Base-by-base conservation (phyloP, 2,888 invertebrate species). In the Drosophila merina region DNA sequence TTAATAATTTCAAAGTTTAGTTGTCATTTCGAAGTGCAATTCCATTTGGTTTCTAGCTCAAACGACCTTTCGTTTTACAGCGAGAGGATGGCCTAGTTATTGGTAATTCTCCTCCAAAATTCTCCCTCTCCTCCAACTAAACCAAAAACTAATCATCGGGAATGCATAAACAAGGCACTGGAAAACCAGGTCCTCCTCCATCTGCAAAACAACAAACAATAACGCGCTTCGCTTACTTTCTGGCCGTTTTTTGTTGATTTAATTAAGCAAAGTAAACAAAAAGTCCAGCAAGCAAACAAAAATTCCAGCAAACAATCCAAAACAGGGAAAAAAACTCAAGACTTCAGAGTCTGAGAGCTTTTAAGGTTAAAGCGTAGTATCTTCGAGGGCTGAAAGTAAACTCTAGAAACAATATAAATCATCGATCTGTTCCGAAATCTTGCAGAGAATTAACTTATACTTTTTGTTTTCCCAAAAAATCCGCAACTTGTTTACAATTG, bases 241-340 rank as follows among this genome's bases (percentile, higher is more conserved):
- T 20, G 20, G 20, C 20, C 20, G 20, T 20, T 20, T 20, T 20
- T 20, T 20, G 20, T 20, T 20, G 20, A 20, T 20, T 20, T 20
- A 20, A 20, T 20, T 20, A 20, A 20, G 20, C 1, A 20, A 20
- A 20, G 20, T 20, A 20, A 20, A 20, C 20, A 20, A 20, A 20
- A 20, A 20, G 2, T 20, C 20, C 20, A 20, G 28, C 60, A 62
- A 66, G 55, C 44, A 63, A 66, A 54, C 33, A 57, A 70, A 74
- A 64, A 14, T 36, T 20, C 55, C 50, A 68, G 51, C 62, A 58
- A 33, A 14, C 26, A 45, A 48, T 44, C 33, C 33, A 33, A 10
- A 20, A 20, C 20, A 2, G 20, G 20, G 20, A 20, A 20, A 20
- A 20, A 20, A 20, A 2, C 20, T 20, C 20, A 20, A 20, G 20